Conservation (phyloP, 1,140 invertebrate species). For the Leptopilina boulardi region DNA sequence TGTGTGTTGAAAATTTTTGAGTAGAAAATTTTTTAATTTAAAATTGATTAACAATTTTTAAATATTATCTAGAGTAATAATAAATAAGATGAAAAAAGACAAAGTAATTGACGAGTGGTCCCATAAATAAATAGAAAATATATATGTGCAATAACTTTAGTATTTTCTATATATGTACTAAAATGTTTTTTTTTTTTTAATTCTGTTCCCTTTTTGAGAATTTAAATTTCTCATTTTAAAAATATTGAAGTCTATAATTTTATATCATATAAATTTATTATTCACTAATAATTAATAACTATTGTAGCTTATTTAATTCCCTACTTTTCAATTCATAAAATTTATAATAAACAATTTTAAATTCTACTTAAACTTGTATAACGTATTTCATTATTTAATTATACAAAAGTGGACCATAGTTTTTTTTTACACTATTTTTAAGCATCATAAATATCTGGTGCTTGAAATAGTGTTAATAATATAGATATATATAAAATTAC, state of each 20-base stretch:
- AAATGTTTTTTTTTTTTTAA: not conserved
- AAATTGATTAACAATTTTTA: not conserved
- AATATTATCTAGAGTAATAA: not conserved
- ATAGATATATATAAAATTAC: not conserved
- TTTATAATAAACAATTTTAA: too few relatives aligned
- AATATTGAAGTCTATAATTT: not conserved
- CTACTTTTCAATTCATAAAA: too few relatives aligned
- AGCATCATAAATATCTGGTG: conserved; percentile 11
- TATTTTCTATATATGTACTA: not conserved
- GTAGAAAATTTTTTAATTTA: too few relatives aligned
- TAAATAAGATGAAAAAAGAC: not conserved
- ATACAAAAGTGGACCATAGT: not conserved
- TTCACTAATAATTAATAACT: too few relatives aligned
- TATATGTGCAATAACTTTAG: conserved; percentile 28
- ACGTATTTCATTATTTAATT: not conserved
- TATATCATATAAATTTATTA: not conserved
- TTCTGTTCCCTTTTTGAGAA: not conserved
- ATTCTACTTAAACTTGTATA: not conserved
- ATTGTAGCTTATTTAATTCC: too few relatives aligned
- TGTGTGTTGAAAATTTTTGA: too few relatives aligned
- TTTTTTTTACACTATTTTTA: conserved; percentile 4
- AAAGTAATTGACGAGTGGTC: not conserved
- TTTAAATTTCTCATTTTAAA: conserved; percentile 10
- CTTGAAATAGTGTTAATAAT: conserved; percentile 1
- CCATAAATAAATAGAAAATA: conserved; percentile 35